Evolutionary conservation across 2,888 invertebrate genomes (phyloP).

Genomic region (Thera obeliscata): DNA sequence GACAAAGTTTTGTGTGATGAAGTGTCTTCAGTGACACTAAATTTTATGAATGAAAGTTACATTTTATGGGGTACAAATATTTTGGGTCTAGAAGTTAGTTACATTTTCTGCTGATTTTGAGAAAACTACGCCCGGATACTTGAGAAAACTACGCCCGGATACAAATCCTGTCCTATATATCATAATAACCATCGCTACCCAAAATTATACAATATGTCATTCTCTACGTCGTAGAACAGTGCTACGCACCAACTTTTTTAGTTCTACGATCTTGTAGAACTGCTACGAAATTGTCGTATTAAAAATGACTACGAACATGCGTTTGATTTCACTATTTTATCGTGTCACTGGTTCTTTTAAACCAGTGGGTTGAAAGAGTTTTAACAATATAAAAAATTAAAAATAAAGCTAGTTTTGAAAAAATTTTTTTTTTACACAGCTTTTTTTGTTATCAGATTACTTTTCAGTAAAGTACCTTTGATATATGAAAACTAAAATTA

Average conservation of each 20-base stretch:
- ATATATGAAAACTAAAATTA: no score
- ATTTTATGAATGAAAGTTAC: slow-evolving; percentile 21
- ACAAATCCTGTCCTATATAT: background rate
- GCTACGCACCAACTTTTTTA: slow-evolving; percentile 3
- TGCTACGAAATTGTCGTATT: slow-evolving; percentile 7
- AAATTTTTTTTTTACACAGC: no score
- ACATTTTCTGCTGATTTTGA: background rate
- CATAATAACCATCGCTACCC: background rate
- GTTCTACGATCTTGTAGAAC: background rate
- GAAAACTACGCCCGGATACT: background rate
- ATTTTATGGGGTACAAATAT: slow-evolving; percentile 26
- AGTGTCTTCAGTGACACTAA: slow-evolving; percentile 19
- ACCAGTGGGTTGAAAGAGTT: no score
- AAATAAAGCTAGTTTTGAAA: no score
- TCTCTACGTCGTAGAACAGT: slow-evolving; percentile 15
- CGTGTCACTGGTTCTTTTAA: no score
- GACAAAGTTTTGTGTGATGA: slow-evolving; percentile 37
- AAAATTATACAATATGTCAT: background rate
- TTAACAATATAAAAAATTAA: no score
- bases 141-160: background rate
- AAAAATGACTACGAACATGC: background rate
- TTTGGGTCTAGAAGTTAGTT: slow-evolving; percentile 12
- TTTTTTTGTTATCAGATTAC: no score
- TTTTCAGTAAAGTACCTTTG: no score
- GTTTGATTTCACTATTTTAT: background rate